Percentiles rank a stretch among this genome's conserved stretches.
These are phyloP conservation scores for Ia io DNA, from an alignment of 2,113 vertebrate species.

Conservation along the genomic window DNA sequence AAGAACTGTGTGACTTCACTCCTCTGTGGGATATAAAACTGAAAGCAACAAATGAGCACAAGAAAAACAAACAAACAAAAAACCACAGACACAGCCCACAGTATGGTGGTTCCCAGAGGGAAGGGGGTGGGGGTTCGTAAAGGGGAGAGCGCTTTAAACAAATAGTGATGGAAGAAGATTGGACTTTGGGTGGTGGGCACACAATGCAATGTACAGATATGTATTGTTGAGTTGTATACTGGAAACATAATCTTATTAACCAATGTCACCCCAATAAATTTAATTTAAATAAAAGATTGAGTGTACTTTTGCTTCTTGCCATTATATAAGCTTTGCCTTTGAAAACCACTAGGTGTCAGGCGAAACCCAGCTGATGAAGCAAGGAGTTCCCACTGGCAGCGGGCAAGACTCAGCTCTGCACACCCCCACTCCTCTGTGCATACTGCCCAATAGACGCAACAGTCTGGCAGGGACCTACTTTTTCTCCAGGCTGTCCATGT, in stretches of 20 bases:
- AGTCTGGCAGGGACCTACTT: conserved; percentile 86
- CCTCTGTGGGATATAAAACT: not conserved
- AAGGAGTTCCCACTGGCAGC: not conserved
- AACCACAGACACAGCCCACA: not conserved
- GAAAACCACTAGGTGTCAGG: conserved; percentile 81
- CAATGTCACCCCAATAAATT: not conserved
- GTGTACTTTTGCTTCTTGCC: not conserved
- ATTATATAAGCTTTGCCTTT: fast-evolving
- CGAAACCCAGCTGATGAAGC: conserved; percentile 35
- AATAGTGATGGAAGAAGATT: not conserved
- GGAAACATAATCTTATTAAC: not conserved
- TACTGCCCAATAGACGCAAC: not conserved
- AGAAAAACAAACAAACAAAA: not conserved
- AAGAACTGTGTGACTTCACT: not conserved
- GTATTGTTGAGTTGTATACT: not conserved
- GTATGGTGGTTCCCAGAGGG: not conserved
- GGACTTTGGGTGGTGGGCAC: not conserved
- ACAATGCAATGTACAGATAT: not conserved
- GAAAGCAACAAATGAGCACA: not conserved
- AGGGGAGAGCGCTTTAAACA: not conserved
- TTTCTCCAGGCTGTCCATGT: conserved; percentile 98
- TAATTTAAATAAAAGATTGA: not conserved
- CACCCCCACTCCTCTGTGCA: too few species aligned
- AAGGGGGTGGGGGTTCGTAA: too few species aligned
- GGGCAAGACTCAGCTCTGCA: not conserved